Base-by-base conservation (phyloP, 2,113 vertebrate species). In the western clawed frog (Xenopus tropicalis) region DNA sequence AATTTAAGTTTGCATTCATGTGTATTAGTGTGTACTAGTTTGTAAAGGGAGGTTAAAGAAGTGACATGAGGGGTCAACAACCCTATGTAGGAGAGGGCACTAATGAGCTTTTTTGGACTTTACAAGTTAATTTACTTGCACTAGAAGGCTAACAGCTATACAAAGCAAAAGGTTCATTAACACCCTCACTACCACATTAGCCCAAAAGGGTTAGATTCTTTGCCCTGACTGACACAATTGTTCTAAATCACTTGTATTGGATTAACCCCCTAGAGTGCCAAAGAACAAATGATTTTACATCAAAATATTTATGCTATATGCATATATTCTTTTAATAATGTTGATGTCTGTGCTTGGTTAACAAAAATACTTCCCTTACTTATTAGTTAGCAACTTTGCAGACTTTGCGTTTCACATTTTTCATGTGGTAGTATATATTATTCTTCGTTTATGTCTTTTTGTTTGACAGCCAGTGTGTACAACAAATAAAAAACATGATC, bases 41-140 rank as follows among this genome's bases (percentile, higher is more conserved):
- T 59, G 22, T 59, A 21, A 20, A 22, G 14, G 9, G 57, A 59
- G 57, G 57, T 59, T 59, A 24, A 59, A 23, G 20, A 13, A 21
- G 20, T 59, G 57, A 59, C 11, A 59, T 59, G 1, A 59, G 20
- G 57, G 57, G 57, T 59, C 57, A 59, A 59, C 57, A 59, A 22
- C 20, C 22, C 20, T 22, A 23, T 23, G 22, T 59, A 14, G 22
- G 4, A 59, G 57, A 57, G 20, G 57, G 57, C 57, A 59, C 57
- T 24, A 59, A 23, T 59, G 22, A 22, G 20, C 57, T 24, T 59
- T 10, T 22, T 59, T 22, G 11, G 22, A 21, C 20, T 57, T 20
- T 57, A 3, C 14, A 1, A 24, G 21, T 59, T 24, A 59, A 59
- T 59, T 59, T 59, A 24, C 20, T 23, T 13, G 57, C 57, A 59